Conservation (phyloP, 2,888 invertebrate species). For the Cyaniris semiargus region DNA sequence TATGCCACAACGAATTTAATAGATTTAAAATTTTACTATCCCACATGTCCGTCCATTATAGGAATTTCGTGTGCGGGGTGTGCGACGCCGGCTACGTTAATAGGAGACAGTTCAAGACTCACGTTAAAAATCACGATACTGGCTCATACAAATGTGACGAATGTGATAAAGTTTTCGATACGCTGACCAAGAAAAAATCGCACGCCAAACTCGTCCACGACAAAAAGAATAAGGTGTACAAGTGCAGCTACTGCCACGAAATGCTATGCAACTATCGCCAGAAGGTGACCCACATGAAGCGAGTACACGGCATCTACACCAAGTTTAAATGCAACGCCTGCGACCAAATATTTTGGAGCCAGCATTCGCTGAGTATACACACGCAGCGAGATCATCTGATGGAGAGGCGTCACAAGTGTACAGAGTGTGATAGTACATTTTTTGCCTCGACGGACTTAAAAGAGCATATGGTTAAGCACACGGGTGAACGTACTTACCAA, state of each 20-base stretch:
- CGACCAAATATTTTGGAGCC: slow-evolving; percentile 46
- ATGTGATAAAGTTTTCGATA: slow-evolving; percentile 44
- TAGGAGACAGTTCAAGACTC: slow-evolving; percentile 41
- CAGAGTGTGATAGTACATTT: slow-evolving; percentile 52
- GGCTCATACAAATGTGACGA: slow-evolving; percentile 44
- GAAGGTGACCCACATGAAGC: slow-evolving; percentile 44
- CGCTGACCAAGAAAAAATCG: slow-evolving; percentile 40
- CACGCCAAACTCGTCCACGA: slow-evolving; percentile 43
- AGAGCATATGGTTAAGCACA: slow-evolving; percentile 62
- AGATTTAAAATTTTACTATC: slow-evolving; percentile 47
- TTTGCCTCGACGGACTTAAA: slow-evolving; percentile 53
- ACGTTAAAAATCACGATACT: slow-evolving; percentile 41
- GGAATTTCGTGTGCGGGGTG: slow-evolving; percentile 54
- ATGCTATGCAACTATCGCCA: slow-evolving; percentile 41
- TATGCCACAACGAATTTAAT: slow-evolving; percentile 47
- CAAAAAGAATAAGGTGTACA: slow-evolving; percentile 39
- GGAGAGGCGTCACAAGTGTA: slow-evolving; percentile 48
- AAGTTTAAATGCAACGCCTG: slow-evolving; percentile 45
- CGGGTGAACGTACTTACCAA: slow-evolving; percentile 53
- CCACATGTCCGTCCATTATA: slow-evolving; percentile 58
- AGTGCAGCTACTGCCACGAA: slow-evolving; percentile 44
- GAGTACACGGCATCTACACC: slow-evolving; percentile 43
- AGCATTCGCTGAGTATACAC: slow-evolving; percentile 47
- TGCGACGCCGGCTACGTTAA: slow-evolving; percentile 49
- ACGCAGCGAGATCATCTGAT: slow-evolving; percentile 55